Evolutionary conservation across 1,140 invertebrate species (phyloP).

Genomic region (Lordiphosa stackelbergi): DNA sequence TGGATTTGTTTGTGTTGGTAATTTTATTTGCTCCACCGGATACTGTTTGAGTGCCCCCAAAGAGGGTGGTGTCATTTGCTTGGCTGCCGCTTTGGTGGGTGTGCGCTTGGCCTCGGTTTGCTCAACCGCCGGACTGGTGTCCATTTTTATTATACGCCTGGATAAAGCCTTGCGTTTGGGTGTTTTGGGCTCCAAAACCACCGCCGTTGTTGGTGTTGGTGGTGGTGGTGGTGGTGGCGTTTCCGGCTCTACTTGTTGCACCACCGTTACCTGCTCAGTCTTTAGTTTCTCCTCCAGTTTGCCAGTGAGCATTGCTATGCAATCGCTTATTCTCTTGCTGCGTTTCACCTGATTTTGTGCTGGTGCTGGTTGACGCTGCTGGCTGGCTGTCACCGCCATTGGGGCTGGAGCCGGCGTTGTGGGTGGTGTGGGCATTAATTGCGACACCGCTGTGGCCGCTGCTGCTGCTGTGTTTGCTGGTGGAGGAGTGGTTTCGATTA

Average conservation of each 20-base stretch:
- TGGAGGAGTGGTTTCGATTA: too few species aligned
- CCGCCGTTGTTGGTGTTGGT: too few species aligned
- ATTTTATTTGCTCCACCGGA: conserved; percentile 11
- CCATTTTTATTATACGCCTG: conserved; percentile 60
- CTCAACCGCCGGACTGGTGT: conserved; percentile 1
- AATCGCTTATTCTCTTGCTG: conserved; percentile 79
- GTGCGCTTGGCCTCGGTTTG: conserved; percentile 21
- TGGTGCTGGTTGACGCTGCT: too few species aligned
- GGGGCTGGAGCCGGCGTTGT: conserved; percentile 34
- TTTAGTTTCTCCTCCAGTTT: conserved; percentile 78
- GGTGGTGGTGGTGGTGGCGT: conserved; percentile 1
- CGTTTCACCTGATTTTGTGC: conserved; percentile 46
- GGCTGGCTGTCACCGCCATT: neutral
- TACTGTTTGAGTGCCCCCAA: conserved; percentile 33
- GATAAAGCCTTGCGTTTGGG: conserved; percentile 67
- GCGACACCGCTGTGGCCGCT: too few species aligned
- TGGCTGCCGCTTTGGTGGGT: conserved; percentile 55
- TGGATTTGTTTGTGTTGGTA: neutral
- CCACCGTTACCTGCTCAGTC: conserved; percentile 51
- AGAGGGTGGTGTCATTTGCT: conserved; percentile 40
- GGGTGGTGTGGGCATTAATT: conserved; percentile 40
- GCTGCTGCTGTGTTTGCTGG: too few species aligned
- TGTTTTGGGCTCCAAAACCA: conserved; percentile 35
- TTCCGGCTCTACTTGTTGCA: neutral
- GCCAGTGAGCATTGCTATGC: conserved; percentile 79